A percentile compares a stretch with the other conserved stretches of the same genome.
Evolutionary conservation across 2,888 invertebrate species (phyloP).

Genomic region (Hipparchia semele): DNA sequence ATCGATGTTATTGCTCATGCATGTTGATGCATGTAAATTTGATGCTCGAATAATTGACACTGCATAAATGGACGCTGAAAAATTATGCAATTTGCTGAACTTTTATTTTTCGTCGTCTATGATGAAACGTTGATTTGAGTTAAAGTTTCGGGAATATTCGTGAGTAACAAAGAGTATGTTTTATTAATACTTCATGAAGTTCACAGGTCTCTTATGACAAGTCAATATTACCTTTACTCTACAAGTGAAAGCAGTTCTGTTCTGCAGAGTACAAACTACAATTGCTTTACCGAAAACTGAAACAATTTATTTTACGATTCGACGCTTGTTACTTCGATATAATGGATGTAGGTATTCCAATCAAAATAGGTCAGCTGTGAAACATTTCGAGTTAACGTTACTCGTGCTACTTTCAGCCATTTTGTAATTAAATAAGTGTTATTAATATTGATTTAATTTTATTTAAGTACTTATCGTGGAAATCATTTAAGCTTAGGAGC

Average conservation of each 20-base stretch:
- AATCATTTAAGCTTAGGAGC: background rate
- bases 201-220: too few species aligned
- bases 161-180: too few species aligned
- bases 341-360: background rate
- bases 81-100: constrained; percentile 5
- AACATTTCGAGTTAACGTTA: background rate
- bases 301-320: too few species aligned
- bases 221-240: too few species aligned
- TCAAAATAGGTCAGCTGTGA: background rate
- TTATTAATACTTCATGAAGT: too few species aligned
- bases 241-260: too few species aligned
- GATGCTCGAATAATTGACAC: constrained; percentile 31
- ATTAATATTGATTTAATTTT: background rate
- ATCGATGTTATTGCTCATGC: constrained; percentile 36
- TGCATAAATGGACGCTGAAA: constrained; percentile 22
- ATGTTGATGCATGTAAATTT: constrained; percentile 37
- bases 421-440: background rate
- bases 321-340: too few species aligned
- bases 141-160: background rate
- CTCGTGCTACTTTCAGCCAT: background rate
- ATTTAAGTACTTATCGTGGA: background rate
- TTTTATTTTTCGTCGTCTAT: background rate
- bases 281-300: too few species aligned
- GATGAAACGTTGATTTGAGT: background rate
- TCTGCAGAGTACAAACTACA: too few species aligned